Base-by-base conservation (phyloP, 2,888 invertebrate genomes). In the Pomacea canaliculata region DNA sequence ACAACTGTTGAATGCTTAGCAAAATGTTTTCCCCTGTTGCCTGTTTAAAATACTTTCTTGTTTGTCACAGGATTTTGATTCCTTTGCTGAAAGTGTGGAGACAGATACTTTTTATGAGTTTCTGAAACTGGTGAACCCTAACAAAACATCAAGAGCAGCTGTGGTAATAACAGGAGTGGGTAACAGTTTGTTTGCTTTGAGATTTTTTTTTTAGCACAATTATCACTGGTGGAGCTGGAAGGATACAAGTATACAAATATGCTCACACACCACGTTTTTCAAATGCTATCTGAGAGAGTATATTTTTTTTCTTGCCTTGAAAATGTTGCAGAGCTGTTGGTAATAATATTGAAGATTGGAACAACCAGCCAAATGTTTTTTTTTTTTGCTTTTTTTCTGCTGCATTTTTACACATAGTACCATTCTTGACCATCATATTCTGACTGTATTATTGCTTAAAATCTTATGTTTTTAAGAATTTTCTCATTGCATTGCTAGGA, bases 61-160 rank as follows among this genome's bases (percentile, higher is more conserved):
- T 56, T 16, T 56, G 51, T 91, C 87, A 48, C 85, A 96, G 96
- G 97, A 97, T 91, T 98, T 97, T 91, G 96, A 97, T 90, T 95
- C 94, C 87, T 97, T 98, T 92, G 96, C 96, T 91, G 92, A 96
- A 92, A 95, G 97, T 37, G 96, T 97, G 92, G 98, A 98, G 93
- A 93, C 95, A 83, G 96, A 97, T 89, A 95, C 95, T 84, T 92
- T 97, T 91, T 96, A 97, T 90, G 94, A 94, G 89, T 97, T 97
- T 90, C 81, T 88, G 37, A 85, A 85, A 76, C 70, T 87, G 71
- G 84, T 84, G 60, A 70, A 82, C 66, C 81, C 82, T n/a, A 80
- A 79, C 77, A 83, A 84, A 78, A 82, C 79, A 46, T 83, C 83
- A 63, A 78, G 83, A 76, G 83, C 84, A 67, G 23, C 74, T 49